Evolutionary conservation across 2,797 vertebrate genomes (phyloP).

Genomic region (Molossus alvarezi): DNA sequence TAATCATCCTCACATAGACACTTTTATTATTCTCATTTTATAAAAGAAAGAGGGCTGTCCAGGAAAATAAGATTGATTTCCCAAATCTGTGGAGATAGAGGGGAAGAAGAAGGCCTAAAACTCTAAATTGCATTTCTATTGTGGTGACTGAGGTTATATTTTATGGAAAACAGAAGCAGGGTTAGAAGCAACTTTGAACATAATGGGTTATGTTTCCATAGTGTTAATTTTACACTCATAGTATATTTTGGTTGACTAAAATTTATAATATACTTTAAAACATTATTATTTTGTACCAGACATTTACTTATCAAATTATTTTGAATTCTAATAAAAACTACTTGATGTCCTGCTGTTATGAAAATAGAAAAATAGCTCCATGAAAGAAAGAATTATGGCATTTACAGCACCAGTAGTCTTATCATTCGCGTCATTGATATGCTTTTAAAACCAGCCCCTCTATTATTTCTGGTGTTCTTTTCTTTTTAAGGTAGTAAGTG

Average conservation of each 20-base stretch:
- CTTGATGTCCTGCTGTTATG: neutral
- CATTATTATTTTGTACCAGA: neutral
- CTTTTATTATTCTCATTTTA: neutral
- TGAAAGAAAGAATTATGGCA: neutral
- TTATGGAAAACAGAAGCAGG: neutral
- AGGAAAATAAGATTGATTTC: neutral
- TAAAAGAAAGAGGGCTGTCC: neutral
- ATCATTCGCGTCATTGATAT: neutral
- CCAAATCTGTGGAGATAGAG: neutral
- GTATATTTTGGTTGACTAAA: neutral
- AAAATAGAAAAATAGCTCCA: neutral
- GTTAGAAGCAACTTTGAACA: neutral
- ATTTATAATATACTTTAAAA: slow-evolving; percentile 13
- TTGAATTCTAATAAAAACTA: slow-evolving; percentile 54
- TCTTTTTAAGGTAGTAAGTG: slow-evolving; percentile 2
- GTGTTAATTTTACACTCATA: neutral
- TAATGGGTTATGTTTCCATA: neutral
- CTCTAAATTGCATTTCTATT: neutral
- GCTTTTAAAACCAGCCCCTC: neutral
- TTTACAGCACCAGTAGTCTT: neutral
- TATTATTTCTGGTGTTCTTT: neutral
- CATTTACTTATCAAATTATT: slow-evolving; percentile 17
- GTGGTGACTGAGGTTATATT: no score
- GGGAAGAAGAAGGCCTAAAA: neutral
- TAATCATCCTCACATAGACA: neutral